phyloP scores from a whole-genome alignment of 2,888 invertebrate species.

The Girardia tigrina region DNA sequence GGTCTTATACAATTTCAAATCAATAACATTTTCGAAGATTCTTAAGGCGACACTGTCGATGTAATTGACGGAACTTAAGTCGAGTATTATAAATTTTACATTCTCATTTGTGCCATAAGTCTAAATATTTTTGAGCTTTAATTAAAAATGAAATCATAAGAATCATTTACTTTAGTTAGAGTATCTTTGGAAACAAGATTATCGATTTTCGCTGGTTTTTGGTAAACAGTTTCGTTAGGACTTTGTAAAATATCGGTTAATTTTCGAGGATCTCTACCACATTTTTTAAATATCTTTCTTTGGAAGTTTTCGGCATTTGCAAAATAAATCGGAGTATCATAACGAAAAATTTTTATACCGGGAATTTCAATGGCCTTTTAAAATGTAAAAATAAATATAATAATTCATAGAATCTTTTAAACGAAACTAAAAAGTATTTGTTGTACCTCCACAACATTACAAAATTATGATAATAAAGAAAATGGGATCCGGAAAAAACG shows the following conservation, averaged over 20 bases:
- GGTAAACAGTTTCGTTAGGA: not conserved
- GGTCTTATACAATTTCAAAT: too few relatives aligned
- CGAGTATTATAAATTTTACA: too few relatives aligned
- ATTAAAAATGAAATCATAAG: not conserved
- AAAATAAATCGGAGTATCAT: not conserved
- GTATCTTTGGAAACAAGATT: not conserved
- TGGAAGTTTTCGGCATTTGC: not conserved
- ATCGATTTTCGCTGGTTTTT: not conserved
- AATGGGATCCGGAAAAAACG: too few relatives aligned
- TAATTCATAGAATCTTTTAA: too few relatives aligned
- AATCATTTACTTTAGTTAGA: not conserved
- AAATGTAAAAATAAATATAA: too few relatives aligned
- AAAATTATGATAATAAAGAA: too few relatives aligned
- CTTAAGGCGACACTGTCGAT: too few relatives aligned
- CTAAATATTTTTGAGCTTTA: not conserved
- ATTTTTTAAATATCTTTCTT: not conserved
- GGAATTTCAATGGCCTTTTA: not conserved
- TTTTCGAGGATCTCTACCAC: not conserved
- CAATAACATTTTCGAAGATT: too few relatives aligned
- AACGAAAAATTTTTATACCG: not conserved
- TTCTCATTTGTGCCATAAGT: not conserved
- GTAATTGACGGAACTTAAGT: too few relatives aligned
- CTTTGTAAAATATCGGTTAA: not conserved
- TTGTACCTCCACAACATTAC: too few relatives aligned
- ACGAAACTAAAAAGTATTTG: too few relatives aligned